Evolutionary conservation across 1,140 invertebrate species (phyloP), one percentile per base, ranked within the genome.

Genomic region (Tetranychus urticae): DNA sequence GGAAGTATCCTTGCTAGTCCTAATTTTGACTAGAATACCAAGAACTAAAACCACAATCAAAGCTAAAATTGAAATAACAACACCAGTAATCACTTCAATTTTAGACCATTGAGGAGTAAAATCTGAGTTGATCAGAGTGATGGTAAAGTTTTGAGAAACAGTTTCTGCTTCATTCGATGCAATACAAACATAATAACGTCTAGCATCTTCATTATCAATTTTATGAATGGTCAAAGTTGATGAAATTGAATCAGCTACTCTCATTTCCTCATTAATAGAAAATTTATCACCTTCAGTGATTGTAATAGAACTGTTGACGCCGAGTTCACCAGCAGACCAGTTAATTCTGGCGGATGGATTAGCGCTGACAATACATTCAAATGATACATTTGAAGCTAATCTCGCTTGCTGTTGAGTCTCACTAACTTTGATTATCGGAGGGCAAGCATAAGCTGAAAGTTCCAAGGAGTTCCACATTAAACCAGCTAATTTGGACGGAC

Each of bases 371-470:
- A 74, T 74, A 69, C 85, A 88, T 39, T 78, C 76, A 67, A 88
- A 72, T 1, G 82, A 84, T 5, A 82, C 79, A 69, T 86, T 85
- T 36, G 78, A 76, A 0, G 83, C 82, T 39, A 59, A 52, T 70
- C 83, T 81, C 5, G 80, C 71, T 7, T 3, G 77, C 1, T 61
- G 54, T 34, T 68, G 61, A 4, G 56, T 56, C 3, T 61, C 46
- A 4, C 64, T 61, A 13, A 62, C 65, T 37, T 69, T 64, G 8
- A 75, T 65, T 54, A 68, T 66, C 4, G 85, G 84, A 60, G 78
- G 73, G 68, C 85, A 87, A 1, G 84, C 84, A 69, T 85, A 86
- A 66, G 87, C 85, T 66, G 86, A 82, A 31, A 84, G 71, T 62
- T 81, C 79, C 36, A 88, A 73, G 56, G 78, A 76, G 68, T 84